Evolutionary conservation across 2,113 vertebrate genomes (phyloP).

Genomic region (Scatophagus argus): DNA sequence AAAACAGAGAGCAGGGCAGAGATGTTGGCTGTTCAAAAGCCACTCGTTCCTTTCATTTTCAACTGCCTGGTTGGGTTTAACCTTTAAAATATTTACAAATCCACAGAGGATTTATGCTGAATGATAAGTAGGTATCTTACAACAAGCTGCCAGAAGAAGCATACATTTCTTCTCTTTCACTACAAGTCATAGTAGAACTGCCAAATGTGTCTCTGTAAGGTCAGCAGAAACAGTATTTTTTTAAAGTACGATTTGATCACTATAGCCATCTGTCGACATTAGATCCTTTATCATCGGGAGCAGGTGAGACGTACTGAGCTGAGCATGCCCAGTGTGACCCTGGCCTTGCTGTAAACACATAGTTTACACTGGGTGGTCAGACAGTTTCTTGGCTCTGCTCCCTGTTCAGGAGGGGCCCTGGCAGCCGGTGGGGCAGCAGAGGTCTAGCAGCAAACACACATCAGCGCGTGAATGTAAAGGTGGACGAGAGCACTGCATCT

Average conservation of each 20-base stretch:
- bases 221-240: constrained; percentile 16
- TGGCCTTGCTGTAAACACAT: constrained; percentile 73
- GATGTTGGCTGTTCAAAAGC: constrained; percentile 32
- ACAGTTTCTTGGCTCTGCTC: constrained; percentile 72
- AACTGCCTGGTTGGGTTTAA: constrained; percentile 43
- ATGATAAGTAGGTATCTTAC: constrained; percentile 48
- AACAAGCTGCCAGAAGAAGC: constrained; percentile 24
- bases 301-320: constrained; percentile 66
- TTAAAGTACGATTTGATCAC: constrained; percentile 1
- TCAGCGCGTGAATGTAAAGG: constrained; percentile 53
- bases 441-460: constrained; percentile 55
- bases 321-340: constrained; percentile 69
- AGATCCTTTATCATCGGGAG: constrained; percentile 60
- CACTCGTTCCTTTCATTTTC: constrained; percentile 31
- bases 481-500: constrained; percentile 44
- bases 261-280: constrained; percentile 14
- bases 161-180: not conserved
- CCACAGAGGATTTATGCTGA: constrained; percentile 30
- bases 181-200: not conserved
- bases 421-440: constrained; percentile 38
- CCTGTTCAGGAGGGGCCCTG: constrained; percentile 45
- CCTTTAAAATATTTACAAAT: constrained; percentile 73
- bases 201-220: not conserved
- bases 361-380: constrained; percentile 77
- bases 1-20: constrained; percentile 37